Base-by-base conservation (phyloP, 2,113 vertebrate species). In the Peromyscus californicus region DNA sequence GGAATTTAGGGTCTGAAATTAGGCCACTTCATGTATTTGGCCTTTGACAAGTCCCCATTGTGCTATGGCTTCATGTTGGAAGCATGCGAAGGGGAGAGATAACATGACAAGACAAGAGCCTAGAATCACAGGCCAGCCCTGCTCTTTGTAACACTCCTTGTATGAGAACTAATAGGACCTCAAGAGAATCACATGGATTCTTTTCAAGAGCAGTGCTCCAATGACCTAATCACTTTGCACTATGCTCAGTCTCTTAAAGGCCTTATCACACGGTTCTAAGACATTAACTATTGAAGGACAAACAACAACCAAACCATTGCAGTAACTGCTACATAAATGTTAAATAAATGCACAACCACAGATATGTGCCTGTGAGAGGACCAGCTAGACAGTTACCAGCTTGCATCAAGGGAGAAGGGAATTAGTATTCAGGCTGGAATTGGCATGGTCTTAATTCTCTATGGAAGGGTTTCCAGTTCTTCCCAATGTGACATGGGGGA, bases 331-430 rank as follows among this genome's bases (percentile, higher is more conserved):
- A 94, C 79, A 65, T 93, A 89, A 89, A 76, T 61, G 36, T 84
- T 87, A 95, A 89, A 70, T 92, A 85, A 92, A 72, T 61, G 24
- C 91, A n/a, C 29, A 78, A 45, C 36, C 8, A 26, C 51, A 91
- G 29, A 91, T 74, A 39, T 5, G 48, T 93, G n/a, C n/a, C 72
- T 59, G 16, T 59, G 70, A 94, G 63, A 91, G 33, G 8, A 70
- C 72, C 51, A 94, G 45, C 51, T 59, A 84, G 80, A 19, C 48
- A 94, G 59, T 45, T 70, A 72, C 7, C 11, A 45, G 54, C 9
- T 94, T 90, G 29, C 67, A 5, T 83, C 59, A 72, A 59, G 29
- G 31, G n/a, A 94, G 26, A 89, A 21, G 19, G 36, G 36, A 88
- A 95, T 15, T 24, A 54, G 74, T 51, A 48, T 83, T 57, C 22